phyloP scores from a whole-genome alignment of 2,797 vertebrate genomes.

The Etheostoma perlongum region DNA sequence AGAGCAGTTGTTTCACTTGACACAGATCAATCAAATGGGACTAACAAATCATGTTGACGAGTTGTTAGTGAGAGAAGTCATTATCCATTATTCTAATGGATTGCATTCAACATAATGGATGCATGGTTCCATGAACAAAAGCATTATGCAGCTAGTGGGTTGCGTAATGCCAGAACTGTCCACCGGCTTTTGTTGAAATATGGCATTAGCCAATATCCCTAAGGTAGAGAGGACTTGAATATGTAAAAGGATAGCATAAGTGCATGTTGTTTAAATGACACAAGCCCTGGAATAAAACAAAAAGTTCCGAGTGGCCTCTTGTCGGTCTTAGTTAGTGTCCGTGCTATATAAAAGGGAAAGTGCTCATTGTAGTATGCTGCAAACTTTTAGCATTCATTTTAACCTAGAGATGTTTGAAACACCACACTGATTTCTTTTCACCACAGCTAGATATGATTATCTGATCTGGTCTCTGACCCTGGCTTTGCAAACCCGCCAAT shows the following conservation, averaged over 20 bases:
- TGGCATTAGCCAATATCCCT: conserved; percentile 17
- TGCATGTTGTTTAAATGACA: conserved; percentile 21
- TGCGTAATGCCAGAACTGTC: conserved; percentile 45
- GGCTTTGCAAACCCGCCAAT: not conserved
- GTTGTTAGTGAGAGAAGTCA: conserved; percentile 15
- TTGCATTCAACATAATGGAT: conserved; percentile 26
- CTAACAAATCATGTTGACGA: conserved; percentile 17
- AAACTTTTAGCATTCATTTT: not conserved
- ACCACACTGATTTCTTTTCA: not conserved
- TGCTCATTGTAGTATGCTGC: conserved; percentile 4
- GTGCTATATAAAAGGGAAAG: not conserved
- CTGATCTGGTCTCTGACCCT: too few relatives aligned
- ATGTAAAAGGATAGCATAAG: conserved; percentile 11
- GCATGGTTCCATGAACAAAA: conserved; percentile 15
- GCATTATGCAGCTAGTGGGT: conserved; percentile 25
- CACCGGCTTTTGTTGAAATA: conserved; percentile 44
- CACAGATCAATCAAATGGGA: not conserved
- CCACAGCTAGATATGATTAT: not conserved
- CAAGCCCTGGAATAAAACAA: not conserved
- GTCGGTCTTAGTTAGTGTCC: not conserved
- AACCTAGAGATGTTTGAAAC: not conserved
- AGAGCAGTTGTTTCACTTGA: conserved; percentile 13
- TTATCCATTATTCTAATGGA: conserved; percentile 19
- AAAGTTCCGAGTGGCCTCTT: not conserved
- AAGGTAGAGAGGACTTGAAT: conserved; percentile 18